Evolutionary conservation across 2,113 vertebrate genomes (phyloP), one percentile per base, ranked within the genome.

Genomic region (Haliaeetus leucogaster): DNA sequence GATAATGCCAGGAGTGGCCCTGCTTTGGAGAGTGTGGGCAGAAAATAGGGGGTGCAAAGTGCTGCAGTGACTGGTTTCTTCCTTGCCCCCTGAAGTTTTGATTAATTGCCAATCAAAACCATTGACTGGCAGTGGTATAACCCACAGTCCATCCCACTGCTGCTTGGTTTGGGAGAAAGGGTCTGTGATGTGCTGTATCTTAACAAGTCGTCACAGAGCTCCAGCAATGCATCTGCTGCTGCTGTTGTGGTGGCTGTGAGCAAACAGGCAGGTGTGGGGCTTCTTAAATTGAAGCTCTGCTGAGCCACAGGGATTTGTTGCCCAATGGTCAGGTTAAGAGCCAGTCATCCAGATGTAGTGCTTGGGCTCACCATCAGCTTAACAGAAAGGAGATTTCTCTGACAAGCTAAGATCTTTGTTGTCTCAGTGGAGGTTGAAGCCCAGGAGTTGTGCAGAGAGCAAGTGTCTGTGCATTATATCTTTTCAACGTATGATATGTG

Each of bases 151-250:
- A 0, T 30, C 32, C 36, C 27, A 3, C 45, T n/a, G 38, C 66
- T 72, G 22, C 17, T 86, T 16, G 5, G 19, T 72, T 66, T 53
- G 36, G 55, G 14, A 22, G 15, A 36, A 27, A 38, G 11, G 8
- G 11, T 38, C 40, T 65, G 16, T 55, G 17, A 61, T 3, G 2
- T 23, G 11, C 26, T 53, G 52, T 53, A 53, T 53, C 27, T 29
- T 53, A 53, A 45, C 10, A 43, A 56, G 38, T 8, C 25, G 22
- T 63, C 13, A 7, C 32, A 63, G 58, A 48, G 56, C 58, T 89
- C 5, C 1, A 13, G 58, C 40, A 68, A 3, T 0, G 0, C 8
- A 6, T 10, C 43, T 61, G 3, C 45, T 55, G 3, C 43, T 55
- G 81, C 59, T 70, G 61, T 26, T 67, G 53, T 11, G 3, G 26